Evolutionary conservation across 2,888 invertebrate genomes (phyloP), one percentile per base, ranked within the genome.

Genomic region (Drosophila macrospina): DNA sequence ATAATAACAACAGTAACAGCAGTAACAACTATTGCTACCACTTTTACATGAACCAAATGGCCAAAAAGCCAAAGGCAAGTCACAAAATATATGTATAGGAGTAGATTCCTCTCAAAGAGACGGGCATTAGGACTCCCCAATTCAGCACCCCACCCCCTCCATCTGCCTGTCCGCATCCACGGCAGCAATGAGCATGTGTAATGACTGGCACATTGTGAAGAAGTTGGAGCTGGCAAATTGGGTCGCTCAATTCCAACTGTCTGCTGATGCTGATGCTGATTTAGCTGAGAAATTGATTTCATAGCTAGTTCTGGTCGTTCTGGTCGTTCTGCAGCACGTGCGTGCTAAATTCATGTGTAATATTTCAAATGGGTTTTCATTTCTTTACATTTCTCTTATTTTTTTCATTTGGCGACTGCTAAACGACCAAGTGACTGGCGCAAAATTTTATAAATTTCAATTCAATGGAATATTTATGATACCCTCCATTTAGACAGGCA

Each of bases 251-350:
- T 30, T 28, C 28, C 34, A 47, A 34, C n/a, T 54, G 39, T 55
- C 54, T 70, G 51, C 74, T 67, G 67, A 72, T 66, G 74, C 64
- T 47, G 47, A 50, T 70, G 51, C 74, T 67, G 67, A 72, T 66
- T 78, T 68, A 44, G 47, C 48, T 56, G 50, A 61, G 60, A 76
- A 76, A 78, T 78, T 76, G 78, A 73, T 73, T 78, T 69, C 72
- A 56, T 55, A 60, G 39, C 59, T 52, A 65, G 39, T 47, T 34
- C 5, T 50, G 11, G n/a, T 44, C 47, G 16, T 39, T 26, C 15
- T 39, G 32, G 36, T 42, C 44, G 24, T 26, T 32, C 5, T 24
- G 20, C 34, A 69, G 74, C 69, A 78, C 79, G 69, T 69, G 63
- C 51, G 26, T 48, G 50, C 51, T 56, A 60, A 39, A 57, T 63